Percentiles rank a stretch among this genome's conserved stretches.
Conservation (phyloP, 2,113 vertebrate genomes). For the Hymenochirus boettgeri region DNA sequence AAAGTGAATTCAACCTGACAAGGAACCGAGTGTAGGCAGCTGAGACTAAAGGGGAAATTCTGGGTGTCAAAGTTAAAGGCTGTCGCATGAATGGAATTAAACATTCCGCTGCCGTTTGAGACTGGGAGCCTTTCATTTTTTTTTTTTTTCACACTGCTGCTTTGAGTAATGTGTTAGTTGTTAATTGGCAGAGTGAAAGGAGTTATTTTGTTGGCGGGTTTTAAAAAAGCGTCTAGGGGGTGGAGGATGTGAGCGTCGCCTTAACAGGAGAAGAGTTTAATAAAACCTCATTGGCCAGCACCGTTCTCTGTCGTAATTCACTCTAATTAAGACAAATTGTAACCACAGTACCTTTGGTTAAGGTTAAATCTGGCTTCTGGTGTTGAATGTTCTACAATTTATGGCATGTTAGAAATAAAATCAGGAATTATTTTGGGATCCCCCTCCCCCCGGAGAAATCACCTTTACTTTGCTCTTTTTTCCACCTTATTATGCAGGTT, state of each 20-base stretch:
- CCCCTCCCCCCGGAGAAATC: slow-evolving; percentile 5
- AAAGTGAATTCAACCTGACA: neutral
- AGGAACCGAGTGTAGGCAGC: neutral
- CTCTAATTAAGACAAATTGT: slow-evolving; percentile 34
- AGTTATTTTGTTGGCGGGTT: neutral
- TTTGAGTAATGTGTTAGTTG: neutral
- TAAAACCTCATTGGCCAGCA: neutral
- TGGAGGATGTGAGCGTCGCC: neutral
- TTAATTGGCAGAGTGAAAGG: slow-evolving; percentile 1
- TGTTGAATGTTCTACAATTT: slow-evolving; percentile 1
- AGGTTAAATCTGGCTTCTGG: neutral
- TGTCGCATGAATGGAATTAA: slow-evolving; percentile 3
- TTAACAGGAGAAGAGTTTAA: neutral
- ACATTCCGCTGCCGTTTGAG: neutral
- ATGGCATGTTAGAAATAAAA: neutral
- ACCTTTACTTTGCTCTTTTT: neutral
- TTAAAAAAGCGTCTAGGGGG: neutral
- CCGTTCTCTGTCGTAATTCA: slow-evolving; percentile 11
- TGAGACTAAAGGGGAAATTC: neutral
- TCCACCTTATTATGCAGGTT: neutral
- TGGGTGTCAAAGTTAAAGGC: neutral
- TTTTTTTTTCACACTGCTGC: slow-evolving; percentile 1
- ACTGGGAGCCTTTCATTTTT: neutral
- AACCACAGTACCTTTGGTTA: slow-evolving; percentile 4
- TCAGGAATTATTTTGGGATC: slow-evolving; percentile 9